Conservation (phyloP, 1,140 invertebrate genomes). For the Wiebesia pumilae region DNA sequence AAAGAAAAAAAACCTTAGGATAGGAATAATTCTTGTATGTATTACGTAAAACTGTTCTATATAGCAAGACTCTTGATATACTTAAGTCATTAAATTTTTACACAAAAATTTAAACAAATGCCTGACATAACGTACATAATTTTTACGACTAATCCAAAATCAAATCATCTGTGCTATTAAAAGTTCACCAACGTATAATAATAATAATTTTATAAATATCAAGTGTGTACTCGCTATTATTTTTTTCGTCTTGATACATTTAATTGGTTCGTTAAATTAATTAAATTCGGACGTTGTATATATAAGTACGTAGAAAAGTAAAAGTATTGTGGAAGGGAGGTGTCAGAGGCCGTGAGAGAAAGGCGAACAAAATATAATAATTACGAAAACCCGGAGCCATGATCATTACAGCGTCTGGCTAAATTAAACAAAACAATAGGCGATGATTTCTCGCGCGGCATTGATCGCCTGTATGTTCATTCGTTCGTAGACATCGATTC, state of each 20-base stretch:
- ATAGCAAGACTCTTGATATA: no score
- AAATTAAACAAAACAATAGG: slow-evolving; percentile 50
- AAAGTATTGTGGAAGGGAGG: neutral
- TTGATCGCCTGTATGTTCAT: neutral
- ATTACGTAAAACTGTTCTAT: no score
- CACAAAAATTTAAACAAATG: no score
- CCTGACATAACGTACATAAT: no score
- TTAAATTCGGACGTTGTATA: slow-evolving; percentile 59
- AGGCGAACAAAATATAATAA: neutral
- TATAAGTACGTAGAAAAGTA: neutral
- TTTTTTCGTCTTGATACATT: slow-evolving; percentile 56
- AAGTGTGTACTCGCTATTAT: slow-evolving; percentile 1
- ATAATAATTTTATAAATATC: slow-evolving; percentile 36
- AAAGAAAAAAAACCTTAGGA: no score
- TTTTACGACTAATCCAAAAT: neutral
- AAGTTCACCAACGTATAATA: slow-evolving; percentile 44
- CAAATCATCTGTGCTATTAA: slow-evolving; percentile 29
- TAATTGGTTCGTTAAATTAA: slow-evolving; percentile 70
- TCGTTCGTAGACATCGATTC: neutral
- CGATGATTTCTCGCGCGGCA: slow-evolving; percentile 46
- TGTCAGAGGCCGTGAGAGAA: neutral
- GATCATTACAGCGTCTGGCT: slow-evolving; percentile 23
- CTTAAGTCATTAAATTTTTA: no score
- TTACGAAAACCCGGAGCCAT: neutral
- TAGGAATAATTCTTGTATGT: no score